These are phyloP conservation scores for Nibea coibor DNA, from an alignment of 2,113 vertebrate genomes.

Conservation along the genomic window DNA sequence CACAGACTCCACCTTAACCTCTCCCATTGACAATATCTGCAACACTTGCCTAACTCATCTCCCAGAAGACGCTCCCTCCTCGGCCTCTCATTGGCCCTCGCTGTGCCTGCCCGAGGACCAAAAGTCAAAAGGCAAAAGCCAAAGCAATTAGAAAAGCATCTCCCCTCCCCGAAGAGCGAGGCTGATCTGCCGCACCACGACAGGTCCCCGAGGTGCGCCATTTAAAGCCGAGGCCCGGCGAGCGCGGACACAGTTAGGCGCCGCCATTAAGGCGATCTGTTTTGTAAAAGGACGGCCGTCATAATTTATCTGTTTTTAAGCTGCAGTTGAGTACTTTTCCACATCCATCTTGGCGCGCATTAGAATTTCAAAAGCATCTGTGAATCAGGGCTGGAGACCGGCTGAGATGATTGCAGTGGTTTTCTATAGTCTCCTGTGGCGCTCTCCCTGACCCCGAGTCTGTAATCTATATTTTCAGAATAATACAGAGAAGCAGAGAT, in stretches of 20 bases:
- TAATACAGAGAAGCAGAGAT: constrained; percentile 74
- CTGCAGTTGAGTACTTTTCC: constrained; percentile 64
- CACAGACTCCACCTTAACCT: constrained; percentile 54
- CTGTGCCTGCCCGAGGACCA: constrained; percentile 40
- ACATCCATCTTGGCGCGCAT: constrained; percentile 74
- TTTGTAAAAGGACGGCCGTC: constrained; percentile 61
- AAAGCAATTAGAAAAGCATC: constrained; percentile 79
- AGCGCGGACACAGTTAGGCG: constrained; percentile 33
- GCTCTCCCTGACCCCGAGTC: constrained; percentile 67
- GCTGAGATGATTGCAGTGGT: constrained; percentile 74
- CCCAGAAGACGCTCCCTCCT: constrained; percentile 48
- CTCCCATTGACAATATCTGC: constrained; percentile 56
- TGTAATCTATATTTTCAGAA: constrained; percentile 81
- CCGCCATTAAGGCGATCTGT: constrained; percentile 64
- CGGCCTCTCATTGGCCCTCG: constrained; percentile 45
- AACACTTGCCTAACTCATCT: constrained; percentile 40
- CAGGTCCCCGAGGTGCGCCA: constrained; percentile 57
- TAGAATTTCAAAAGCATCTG: constrained; percentile 73
- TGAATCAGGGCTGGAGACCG: constrained; percentile 56
- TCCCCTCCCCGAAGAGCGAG: constrained; percentile 60
- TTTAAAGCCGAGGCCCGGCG: constrained; percentile 50
- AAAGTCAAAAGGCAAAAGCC: constrained; percentile 63
- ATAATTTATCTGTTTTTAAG: constrained; percentile 75
- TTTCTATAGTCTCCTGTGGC: constrained; percentile 73
- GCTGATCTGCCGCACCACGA: constrained; percentile 45